Evolutionary conservation across 2,113 vertebrate genomes (phyloP).

Genomic region (Atherinomorus stipes): DNA sequence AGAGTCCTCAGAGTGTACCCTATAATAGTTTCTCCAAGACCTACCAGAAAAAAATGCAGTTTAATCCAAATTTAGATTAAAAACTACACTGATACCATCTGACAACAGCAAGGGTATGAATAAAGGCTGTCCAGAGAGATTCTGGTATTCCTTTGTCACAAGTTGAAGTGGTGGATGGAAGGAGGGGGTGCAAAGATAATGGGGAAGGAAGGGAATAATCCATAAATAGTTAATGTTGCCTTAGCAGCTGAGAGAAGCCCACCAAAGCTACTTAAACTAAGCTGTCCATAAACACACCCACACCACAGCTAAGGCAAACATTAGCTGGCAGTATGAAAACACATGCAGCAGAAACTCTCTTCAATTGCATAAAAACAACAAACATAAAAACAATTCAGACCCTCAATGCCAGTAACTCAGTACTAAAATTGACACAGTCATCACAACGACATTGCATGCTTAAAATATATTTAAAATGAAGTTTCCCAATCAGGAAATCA

Average conservation of each 20-base stretch:
- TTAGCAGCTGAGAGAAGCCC: slow-evolving; percentile 41
- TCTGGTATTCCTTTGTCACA: slow-evolving; percentile 32
- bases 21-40: not conserved
- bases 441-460: slow-evolving; percentile 25
- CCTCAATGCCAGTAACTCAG: not conserved
- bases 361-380: slow-evolving; percentile 9
- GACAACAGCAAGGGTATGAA: slow-evolving; percentile 22
- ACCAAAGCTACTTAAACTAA: slow-evolving; percentile 54
- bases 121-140: slow-evolving; percentile 32
- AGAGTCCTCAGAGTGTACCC: not conserved
- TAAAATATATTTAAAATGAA: slow-evolving; percentile 37
- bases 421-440: slow-evolving; percentile 9
- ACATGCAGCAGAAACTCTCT: not conserved
- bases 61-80: not conserved
- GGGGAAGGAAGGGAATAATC: slow-evolving; percentile 28
- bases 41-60: slow-evolving; percentile 1
- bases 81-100: slow-evolving; percentile 16
- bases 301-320: slow-evolving; percentile 45
- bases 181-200: slow-evolving; percentile 23
- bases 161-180: slow-evolving; percentile 24
- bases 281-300: slow-evolving; percentile 50
- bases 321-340: slow-evolving; percentile 43
- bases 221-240: slow-evolving; percentile 66
- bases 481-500: slow-evolving; percentile 31
- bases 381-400: not conserved